phyloP scores from a whole-genome alignment of 2,888 invertebrate genomes.

The Torymus tubicola region DNA sequence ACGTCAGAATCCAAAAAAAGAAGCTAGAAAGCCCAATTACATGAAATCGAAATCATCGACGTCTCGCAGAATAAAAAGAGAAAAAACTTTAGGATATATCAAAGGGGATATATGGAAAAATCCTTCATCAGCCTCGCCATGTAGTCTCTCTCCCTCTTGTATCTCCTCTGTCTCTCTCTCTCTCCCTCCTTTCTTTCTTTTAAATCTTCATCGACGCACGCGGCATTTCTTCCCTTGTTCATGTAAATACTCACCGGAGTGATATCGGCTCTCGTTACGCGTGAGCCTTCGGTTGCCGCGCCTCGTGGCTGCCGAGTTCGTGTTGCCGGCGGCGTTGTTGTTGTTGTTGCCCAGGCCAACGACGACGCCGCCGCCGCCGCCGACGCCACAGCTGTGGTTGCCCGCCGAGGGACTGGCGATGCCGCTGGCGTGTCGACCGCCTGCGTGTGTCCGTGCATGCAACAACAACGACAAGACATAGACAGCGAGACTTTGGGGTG shows the following conservation, averaged over 20 bases:
- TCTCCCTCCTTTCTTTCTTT: no score
- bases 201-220: no score
- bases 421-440: constrained; percentile 74
- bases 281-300: constrained; percentile 93
- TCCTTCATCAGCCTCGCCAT: no score
- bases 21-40: no score
- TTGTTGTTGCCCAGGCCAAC: constrained; percentile 66
- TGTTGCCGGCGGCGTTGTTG: constrained; percentile 66
- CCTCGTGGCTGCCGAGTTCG: constrained; percentile 80
- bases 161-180: no score
- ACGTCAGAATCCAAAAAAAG: no score
- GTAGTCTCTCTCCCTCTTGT: no score
- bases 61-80: no score
- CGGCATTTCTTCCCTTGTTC: no score
- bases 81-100: no score
- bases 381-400: constrained; percentile 67
- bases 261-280: constrained; percentile 95
- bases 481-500: constrained; percentile 8
- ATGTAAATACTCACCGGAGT: constrained; percentile 88
- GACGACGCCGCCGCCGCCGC: constrained; percentile 62
- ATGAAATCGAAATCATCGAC: no score
- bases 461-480: constrained; percentile 71
- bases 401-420: constrained; percentile 75
- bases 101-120: no score
- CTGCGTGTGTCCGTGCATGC: constrained; percentile 76